These are phyloP conservation scores for Aplochiton taeniatus DNA, from an alignment of 2,797 vertebrate species.

Conservation along the genomic window DNA sequence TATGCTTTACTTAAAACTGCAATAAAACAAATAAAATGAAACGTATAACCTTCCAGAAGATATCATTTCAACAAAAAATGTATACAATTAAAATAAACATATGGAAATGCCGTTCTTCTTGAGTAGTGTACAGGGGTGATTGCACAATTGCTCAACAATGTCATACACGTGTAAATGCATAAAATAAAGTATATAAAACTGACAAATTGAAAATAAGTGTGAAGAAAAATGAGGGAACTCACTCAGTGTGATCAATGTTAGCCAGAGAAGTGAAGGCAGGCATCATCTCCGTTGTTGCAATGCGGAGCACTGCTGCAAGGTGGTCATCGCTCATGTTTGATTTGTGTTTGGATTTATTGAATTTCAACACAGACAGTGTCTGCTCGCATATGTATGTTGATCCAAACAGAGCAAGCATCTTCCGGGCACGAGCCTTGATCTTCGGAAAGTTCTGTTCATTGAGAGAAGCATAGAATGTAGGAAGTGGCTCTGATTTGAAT, in stretches of 20 bases:
- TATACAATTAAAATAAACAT: no score
- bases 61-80: no score
- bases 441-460: slow-evolving; percentile 39
- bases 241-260: slow-evolving; percentile 33
- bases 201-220: no score
- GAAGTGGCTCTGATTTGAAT: slow-evolving; percentile 28
- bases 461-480: slow-evolving; percentile 35
- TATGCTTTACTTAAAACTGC: no score
- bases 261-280: slow-evolving; percentile 41
- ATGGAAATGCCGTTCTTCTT: no score
- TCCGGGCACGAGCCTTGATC: slow-evolving; percentile 33
- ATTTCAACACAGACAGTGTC: slow-evolving; percentile 45
- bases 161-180: no score
- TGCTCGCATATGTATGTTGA: slow-evolving; percentile 44
- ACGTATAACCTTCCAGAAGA: no score
- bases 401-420: slow-evolving; percentile 33
- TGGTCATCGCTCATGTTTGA: slow-evolving; percentile 45
- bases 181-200: no score
- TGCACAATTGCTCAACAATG: no score
- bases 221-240: no score
- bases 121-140: no score
- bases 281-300: slow-evolving; percentile 31
- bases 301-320: slow-evolving; percentile 33
- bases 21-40: no score
- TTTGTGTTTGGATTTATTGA: slow-evolving; percentile 49